These are phyloP conservation scores for Rhea americana DNA, from an alignment of 2,113 vertebrate species.

Conservation along the genomic window DNA sequence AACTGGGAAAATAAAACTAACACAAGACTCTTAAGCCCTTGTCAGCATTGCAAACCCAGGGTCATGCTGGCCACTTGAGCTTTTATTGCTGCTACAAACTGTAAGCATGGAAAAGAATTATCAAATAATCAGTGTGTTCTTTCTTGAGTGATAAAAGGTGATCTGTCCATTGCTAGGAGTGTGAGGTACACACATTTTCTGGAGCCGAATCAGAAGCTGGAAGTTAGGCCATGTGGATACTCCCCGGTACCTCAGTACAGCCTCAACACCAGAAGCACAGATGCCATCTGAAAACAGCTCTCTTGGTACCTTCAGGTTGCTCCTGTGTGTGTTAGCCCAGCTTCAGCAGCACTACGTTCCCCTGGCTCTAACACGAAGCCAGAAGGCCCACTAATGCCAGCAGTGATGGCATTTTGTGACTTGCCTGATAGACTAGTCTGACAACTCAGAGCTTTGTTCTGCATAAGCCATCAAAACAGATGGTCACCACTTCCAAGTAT, in stretches of 20 bases:
- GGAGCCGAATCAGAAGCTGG: background rate
- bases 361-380: background rate
- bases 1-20: background rate
- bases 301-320: background rate
- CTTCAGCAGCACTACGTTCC: background rate
- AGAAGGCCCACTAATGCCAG: background rate
- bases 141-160: background rate
- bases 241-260: background rate
- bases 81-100: background rate
- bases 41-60: background rate
- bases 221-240: rapidly evolving
- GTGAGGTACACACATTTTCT: background rate
- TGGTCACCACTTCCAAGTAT: conserved; percentile 10
- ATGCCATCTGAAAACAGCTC: background rate
- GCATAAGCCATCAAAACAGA: conserved; percentile 35
- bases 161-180: background rate
- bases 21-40: background rate
- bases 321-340: background rate
- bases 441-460: conserved; percentile 31
- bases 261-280: rapidly evolving
- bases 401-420: background rate
- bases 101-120: background rate
- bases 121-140: background rate
- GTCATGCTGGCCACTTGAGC: background rate
- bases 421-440: conserved; percentile 17